These are phyloP conservation scores for Anas platyrhynchos DNA, from an alignment of 2,113 vertebrate genomes.

Conservation along the genomic window DNA sequence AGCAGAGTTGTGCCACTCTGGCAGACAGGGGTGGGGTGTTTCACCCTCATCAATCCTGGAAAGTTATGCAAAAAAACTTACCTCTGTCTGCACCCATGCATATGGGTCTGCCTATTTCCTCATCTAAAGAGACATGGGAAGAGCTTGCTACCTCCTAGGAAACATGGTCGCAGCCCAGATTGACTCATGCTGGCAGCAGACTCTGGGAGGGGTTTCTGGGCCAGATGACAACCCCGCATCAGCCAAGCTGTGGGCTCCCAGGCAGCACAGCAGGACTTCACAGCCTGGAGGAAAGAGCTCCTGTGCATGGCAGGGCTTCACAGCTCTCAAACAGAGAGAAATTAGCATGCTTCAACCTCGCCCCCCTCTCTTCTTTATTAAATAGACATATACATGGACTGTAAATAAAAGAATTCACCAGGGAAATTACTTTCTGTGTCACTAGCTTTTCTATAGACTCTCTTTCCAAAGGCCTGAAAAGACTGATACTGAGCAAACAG, in stretches of 20 bases:
- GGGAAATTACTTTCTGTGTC: conserved; percentile 11
- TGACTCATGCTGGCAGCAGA: not conserved
- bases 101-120: not conserved
- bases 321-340: rapidly evolving
- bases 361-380: not conserved
- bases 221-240: rapidly evolving
- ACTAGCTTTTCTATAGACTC: not conserved
- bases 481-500: not conserved
- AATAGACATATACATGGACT: rapidly evolving
- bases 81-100: not conserved
- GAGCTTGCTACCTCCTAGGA: not conserved
- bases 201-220: not conserved
- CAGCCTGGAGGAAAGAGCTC: not conserved
- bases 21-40: not conserved
- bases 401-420: not conserved
- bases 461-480: not conserved
- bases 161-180: not conserved
- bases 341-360: not conserved
- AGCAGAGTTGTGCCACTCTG: rapidly evolving
- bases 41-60: not conserved
- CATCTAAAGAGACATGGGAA: too few relatives aligned
- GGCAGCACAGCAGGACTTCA: not conserved
- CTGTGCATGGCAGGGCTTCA: not conserved
- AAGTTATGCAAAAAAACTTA: not conserved
- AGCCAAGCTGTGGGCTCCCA: not conserved